Conservation (phyloP, 2,888 invertebrate genomes). For the Sphaerophoria rueppellii region DNA sequence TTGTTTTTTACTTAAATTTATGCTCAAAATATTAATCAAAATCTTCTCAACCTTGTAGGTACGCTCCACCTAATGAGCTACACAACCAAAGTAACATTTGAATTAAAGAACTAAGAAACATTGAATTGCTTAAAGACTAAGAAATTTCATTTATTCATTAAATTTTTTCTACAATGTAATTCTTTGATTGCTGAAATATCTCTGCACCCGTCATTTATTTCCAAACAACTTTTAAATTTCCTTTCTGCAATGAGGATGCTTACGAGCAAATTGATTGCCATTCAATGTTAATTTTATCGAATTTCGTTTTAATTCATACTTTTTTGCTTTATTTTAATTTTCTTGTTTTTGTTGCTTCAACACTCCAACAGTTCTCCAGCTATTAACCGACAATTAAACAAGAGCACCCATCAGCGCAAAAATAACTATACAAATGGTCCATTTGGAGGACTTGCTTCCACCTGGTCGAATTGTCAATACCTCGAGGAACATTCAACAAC, state of each 20-base stretch:
- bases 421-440: constrained; percentile 25
- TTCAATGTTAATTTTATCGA: constrained; percentile 25
- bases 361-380: constrained; percentile 10
- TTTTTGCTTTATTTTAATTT: background rate
- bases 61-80: too few species aligned
- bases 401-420: constrained; percentile 26
- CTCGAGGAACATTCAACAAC: constrained; percentile 27
- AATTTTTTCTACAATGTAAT: too few species aligned
- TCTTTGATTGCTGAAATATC: too few species aligned
- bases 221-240: background rate
- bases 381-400: constrained; percentile 34
- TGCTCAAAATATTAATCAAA: too few species aligned
- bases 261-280: constrained; percentile 19
- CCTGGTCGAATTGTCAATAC: constrained; percentile 11
- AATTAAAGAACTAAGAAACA: too few species aligned
- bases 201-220: too few species aligned
- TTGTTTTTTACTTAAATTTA: too few species aligned
- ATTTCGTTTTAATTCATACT: background rate
- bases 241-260: constrained; percentile 10
- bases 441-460: background rate
- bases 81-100: too few species aligned
- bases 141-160: too few species aligned
- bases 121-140: too few species aligned
- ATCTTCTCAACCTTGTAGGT: too few species aligned
- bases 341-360: background rate